These are phyloP conservation scores for Melanotaenia trifasciata DNA, from an alignment of 2,797 vertebrate genomes.

Conservation along the genomic window DNA sequence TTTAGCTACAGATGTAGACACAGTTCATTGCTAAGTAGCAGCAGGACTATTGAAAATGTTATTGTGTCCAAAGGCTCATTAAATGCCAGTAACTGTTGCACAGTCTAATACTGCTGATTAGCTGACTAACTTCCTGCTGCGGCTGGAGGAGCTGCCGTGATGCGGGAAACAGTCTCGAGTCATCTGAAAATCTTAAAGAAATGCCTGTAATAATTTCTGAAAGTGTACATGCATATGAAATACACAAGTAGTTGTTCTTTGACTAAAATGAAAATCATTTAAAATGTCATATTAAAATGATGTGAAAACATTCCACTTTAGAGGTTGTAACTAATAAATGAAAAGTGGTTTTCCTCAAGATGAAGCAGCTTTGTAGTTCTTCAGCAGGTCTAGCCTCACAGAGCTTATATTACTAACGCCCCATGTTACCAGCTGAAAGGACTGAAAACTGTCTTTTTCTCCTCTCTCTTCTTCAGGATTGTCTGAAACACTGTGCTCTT, in stretches of 20 bases:
- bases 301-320: neutral
- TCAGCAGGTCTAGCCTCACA: neutral
- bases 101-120: neutral
- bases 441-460: constrained; percentile 6
- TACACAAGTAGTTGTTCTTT: constrained; percentile 20
- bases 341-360: neutral
- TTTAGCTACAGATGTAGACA: neutral
- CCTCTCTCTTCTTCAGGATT: constrained; percentile 51
- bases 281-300: neutral
- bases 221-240: neutral
- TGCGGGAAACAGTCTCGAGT: no score
- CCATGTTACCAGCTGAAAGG: no score
- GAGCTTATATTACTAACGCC: neutral
- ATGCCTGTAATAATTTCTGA: neutral
- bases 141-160: neutral
- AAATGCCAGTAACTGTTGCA: neutral
- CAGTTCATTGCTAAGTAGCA: neutral
- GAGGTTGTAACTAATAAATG: no score
- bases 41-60: neutral
- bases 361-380: neutral
- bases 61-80: neutral
- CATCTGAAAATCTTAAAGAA: no score
- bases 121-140: neutral
- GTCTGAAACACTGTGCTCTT: constrained; percentile 25
- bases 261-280: neutral